Evolutionary conservation across 2,113 vertebrate genomes (phyloP).

Genomic region (Mirza zaza): DNA sequence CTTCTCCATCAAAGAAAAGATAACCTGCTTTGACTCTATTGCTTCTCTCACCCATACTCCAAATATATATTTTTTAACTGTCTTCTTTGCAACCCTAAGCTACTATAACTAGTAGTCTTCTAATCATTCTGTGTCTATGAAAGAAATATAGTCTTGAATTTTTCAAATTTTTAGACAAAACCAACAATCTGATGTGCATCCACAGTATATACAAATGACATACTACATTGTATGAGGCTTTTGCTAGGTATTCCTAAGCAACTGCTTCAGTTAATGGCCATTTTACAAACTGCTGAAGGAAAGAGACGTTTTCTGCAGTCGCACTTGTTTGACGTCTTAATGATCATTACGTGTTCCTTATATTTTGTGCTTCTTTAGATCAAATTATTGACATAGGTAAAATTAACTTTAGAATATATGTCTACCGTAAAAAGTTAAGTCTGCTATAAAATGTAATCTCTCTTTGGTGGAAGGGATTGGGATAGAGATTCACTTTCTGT

Average conservation of each 20-base stretch:
- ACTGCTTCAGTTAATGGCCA: background rate
- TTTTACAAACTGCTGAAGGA: background rate
- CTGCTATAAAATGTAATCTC: constrained; percentile 25
- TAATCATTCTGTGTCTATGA: background rate
- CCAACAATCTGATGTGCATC: background rate
- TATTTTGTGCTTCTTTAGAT: constrained; percentile 14
- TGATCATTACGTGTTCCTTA: background rate
- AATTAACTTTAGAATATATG: background rate
- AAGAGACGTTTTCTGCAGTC: background rate
- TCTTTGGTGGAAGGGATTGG: background rate
- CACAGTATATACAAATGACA: background rate
- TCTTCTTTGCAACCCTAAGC: background rate
- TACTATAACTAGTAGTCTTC: background rate
- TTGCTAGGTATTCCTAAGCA: background rate
- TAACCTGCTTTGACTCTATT: background rate
- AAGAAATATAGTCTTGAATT: background rate
- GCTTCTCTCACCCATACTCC: background rate
- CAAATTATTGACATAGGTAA: background rate
- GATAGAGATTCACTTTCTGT: background rate
- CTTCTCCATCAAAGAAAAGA: background rate
- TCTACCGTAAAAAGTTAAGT: background rate
- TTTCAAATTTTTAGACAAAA: constrained; percentile 21
- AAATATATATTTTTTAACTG: background rate
- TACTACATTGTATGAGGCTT: background rate
- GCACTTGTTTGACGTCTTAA: background rate